Conservation (phyloP, 2,888 invertebrate species). For the Seira sanloemensis region DNA sequence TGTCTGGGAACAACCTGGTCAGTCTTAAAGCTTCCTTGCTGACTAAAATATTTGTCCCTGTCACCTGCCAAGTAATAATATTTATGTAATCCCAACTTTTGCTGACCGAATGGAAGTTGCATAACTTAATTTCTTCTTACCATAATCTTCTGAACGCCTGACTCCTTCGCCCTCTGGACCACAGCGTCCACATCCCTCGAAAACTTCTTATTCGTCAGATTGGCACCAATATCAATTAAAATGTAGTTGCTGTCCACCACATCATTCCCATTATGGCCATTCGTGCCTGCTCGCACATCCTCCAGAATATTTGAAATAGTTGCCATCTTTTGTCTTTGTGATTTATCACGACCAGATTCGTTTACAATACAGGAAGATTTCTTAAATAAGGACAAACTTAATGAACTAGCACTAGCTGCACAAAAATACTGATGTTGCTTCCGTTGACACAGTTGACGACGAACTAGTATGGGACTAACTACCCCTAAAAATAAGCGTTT, state of each 20-base stretch:
- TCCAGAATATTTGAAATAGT: conserved; percentile 33
- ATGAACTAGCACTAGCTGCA: conserved; percentile 33
- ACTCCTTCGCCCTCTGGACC: conserved; percentile 92
- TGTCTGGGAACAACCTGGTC: conserved; percentile 92
- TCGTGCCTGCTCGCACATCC: conserved; percentile 22
- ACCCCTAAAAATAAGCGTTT: too few relatives aligned
- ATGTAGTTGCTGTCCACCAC: conserved; percentile 86
- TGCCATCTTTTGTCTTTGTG: conserved; percentile 23
- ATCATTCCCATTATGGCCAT: conserved; percentile 39
- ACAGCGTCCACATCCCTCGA: conserved; percentile 94
- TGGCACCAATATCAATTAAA: conserved; percentile 93
- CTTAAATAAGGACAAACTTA: too few relatives aligned
- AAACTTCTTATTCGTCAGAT: conserved; percentile 95
- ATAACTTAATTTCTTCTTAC: conserved; percentile 75
- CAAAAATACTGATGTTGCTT: conserved; percentile 30
- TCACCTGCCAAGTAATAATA: conserved; percentile 78
- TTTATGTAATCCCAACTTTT: too few relatives aligned
- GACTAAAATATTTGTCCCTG: conserved; percentile 90
- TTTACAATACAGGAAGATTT: too few relatives aligned
- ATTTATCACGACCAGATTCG: neutral
- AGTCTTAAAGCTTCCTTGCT: conserved; percentile 93
- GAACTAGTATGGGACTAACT: too few relatives aligned
- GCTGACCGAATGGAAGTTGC: too few relatives aligned
- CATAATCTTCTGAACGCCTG: conserved; percentile 95
- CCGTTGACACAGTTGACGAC: too few relatives aligned